Conservation (phyloP, 2,888 invertebrate genomes). For the Xestia rhomboidea region DNA sequence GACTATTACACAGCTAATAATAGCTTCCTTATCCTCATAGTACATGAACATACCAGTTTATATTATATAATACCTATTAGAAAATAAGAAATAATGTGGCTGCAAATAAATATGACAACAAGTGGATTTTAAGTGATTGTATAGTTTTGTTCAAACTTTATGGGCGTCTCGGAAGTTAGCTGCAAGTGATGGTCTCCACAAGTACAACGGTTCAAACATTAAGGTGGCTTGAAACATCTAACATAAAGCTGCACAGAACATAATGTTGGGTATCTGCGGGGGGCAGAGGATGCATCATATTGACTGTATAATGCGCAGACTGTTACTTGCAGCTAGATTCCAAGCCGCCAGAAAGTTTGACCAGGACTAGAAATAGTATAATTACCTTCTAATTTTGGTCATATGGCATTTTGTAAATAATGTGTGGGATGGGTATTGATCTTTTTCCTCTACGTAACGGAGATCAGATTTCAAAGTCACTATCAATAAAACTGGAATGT, state of each 20-base stretch:
- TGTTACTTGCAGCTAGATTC: background rate
- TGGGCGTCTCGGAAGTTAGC: background rate
- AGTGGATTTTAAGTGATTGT: background rate
- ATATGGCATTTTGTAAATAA: background rate
- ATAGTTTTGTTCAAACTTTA: background rate
- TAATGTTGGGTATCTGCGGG: background rate
- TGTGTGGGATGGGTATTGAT: background rate
- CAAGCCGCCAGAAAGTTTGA: background rate
- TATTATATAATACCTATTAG: background rate
- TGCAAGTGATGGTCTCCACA: background rate
- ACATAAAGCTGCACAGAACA: background rate
- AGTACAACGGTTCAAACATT: background rate
- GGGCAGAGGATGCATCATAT: background rate
- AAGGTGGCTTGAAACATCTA: background rate
- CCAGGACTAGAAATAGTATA: background rate
- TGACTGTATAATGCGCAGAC: background rate
- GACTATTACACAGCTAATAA: conserved; percentile 8
- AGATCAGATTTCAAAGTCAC: background rate
- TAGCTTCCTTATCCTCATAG: conserved; percentile 10
- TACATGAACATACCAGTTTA: background rate
- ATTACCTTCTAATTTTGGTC: background rate
- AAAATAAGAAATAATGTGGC: background rate
- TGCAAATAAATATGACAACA: background rate
- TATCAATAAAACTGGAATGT: background rate
- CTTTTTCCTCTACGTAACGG: too few species aligned